Percentiles rank a stretch among this genome's conserved stretches.
phyloP scores from a whole-genome alignment of 30 jellyfish, hydroid and myxozoan genomes.

The Chironex yamaguchii region DNA sequence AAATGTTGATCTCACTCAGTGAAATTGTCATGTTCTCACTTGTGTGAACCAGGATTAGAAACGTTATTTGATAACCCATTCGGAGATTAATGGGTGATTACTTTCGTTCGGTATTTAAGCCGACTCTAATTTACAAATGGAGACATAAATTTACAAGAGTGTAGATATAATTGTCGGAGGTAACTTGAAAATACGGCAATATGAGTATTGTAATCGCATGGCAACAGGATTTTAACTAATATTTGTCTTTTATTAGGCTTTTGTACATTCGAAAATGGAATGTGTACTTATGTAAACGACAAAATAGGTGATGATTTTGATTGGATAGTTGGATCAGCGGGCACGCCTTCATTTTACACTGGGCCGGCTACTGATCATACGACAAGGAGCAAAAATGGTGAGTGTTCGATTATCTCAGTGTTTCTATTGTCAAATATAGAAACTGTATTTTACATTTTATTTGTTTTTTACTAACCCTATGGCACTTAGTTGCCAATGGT shows the following conservation, averaged over 20 bases:
- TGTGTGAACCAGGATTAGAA: no score
- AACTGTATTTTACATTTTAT: background rate
- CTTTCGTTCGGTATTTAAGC: no score
- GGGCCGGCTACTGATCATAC: conserved; percentile 94
- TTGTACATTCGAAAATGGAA: conserved; percentile 85
- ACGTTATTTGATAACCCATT: no score
- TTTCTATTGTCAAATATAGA: background rate
- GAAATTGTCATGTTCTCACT: no score
- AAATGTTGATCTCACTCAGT: no score
- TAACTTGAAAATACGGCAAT: background rate
- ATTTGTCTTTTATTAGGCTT: conserved; percentile 58
- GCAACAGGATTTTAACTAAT: no score
- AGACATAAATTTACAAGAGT: no score
- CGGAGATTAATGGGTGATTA: no score
- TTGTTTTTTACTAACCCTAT: no score
- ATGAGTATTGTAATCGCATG: background rate
- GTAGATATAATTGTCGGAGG: no score
- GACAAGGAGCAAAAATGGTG: conserved; percentile 78
- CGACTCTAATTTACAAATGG: no score
- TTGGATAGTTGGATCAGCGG: conserved; percentile 80
- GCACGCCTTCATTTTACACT: conserved; percentile 81
- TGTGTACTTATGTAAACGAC: conserved; percentile 77
- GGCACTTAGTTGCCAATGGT: no score
- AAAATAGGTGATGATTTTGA: conserved; percentile 84
- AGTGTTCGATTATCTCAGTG: background rate